Conservation (phyloP, 2,888 invertebrate species). For the Agrilus biguttatus region DNA sequence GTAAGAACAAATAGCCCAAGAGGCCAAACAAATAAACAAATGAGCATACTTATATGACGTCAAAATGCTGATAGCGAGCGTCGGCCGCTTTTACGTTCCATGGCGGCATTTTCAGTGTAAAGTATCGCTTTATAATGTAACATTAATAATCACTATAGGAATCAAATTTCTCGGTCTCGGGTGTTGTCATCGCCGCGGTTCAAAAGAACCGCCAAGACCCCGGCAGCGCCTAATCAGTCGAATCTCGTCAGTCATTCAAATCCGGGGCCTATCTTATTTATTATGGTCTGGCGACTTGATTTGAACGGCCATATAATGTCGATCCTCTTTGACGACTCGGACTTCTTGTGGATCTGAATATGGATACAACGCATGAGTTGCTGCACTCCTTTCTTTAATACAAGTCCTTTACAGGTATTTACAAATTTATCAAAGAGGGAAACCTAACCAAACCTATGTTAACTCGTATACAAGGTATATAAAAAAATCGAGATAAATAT, state of each 20-base stretch:
- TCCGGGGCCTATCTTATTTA: constrained; percentile 29
- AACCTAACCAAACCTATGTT: too few relatives aligned
- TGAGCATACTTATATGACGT: too few relatives aligned
- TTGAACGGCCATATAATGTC: constrained; percentile 14
- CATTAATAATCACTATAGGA: constrained; percentile 19
- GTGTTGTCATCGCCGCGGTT: constrained; percentile 21
- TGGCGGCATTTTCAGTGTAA: too few relatives aligned
- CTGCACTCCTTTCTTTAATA: not conserved
- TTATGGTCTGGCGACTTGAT: constrained; percentile 26
- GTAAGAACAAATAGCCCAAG: too few relatives aligned
- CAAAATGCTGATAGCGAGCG: too few relatives aligned
- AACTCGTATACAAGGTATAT: too few relatives aligned
- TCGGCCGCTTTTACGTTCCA: too few relatives aligned
- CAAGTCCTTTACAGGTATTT: too few relatives aligned
- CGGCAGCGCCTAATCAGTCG: constrained; percentile 23
- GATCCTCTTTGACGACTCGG: constrained; percentile 9
- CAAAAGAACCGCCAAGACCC: constrained; percentile 21
- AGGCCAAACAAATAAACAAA: too few relatives aligned
- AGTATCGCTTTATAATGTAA: constrained; percentile 21
- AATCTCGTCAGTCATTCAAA: constrained; percentile 29
- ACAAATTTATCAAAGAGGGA: too few relatives aligned
- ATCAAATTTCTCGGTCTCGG: constrained; percentile 21
- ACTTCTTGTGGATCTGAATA: not conserved
- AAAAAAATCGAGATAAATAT: too few relatives aligned
- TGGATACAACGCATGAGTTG: not conserved